phyloP scores from a whole-genome alignment of 37 sponge, comb jelly and placozoan species.

The Aplysina aerophoba region DNA sequence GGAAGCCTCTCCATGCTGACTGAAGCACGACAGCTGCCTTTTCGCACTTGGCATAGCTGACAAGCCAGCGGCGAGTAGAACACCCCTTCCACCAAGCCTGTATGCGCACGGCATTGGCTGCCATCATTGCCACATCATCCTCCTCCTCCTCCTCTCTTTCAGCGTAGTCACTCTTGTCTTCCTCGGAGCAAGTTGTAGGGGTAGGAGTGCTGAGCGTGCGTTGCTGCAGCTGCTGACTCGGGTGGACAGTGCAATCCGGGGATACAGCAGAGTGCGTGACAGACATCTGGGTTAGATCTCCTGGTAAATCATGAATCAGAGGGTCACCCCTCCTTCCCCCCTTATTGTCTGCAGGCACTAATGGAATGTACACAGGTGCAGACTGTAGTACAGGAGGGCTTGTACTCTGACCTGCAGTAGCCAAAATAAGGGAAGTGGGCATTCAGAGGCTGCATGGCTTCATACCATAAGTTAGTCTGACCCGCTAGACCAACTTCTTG shows the following conservation, averaged over 20 bases:
- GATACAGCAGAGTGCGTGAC: background rate
- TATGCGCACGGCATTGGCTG: background rate
- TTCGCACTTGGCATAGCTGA: background rate
- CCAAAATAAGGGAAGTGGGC: too few relatives aligned
- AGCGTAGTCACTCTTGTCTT: background rate
- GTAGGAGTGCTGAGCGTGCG: background rate
- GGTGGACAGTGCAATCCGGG: background rate
- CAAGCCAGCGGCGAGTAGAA: background rate
- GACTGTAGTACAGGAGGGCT: background rate
- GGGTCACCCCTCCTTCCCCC: background rate
- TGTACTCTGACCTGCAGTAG: background rate
- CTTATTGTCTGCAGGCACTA: background rate
- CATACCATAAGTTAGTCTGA: too few relatives aligned
- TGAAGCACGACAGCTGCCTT: slow-evolving; percentile 62
- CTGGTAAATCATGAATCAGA: background rate
- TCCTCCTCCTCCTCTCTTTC: background rate
- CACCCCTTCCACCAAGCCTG: slow-evolving; percentile 49
- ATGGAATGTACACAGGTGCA: background rate
- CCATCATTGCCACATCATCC: background rate
- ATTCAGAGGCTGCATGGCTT: too few relatives aligned
- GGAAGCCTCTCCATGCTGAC: slow-evolving; percentile 67
- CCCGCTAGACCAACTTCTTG: too few relatives aligned
- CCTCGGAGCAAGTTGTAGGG: background rate
- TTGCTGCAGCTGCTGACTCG: background rate
- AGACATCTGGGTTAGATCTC: slow-evolving; percentile 9